phyloP scores from a whole-genome alignment of 37 sponge, comb jelly and placozoan genomes.

The Dysidea cf. avara region DNA sequence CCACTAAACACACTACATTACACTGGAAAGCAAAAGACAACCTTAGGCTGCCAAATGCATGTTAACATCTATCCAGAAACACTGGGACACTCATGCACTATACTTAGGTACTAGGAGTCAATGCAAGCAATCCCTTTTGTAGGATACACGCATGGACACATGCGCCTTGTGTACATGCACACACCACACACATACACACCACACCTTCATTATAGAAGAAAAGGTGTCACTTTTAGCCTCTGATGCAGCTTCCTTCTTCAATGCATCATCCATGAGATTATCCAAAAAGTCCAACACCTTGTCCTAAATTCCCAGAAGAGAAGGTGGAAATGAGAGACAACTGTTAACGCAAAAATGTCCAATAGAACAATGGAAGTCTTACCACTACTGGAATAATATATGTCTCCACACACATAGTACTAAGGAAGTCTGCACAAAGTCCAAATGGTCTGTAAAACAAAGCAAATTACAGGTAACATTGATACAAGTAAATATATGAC shows the following conservation, averaged over 20 bases:
- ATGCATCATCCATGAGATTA: conserved; percentile 76
- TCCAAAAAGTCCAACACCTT: conserved; percentile 71
- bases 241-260: conserved; percentile 85
- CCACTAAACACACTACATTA: background rate
- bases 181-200: conserved; percentile 7
- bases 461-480: background rate
- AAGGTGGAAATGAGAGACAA: background rate
- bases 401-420: conserved; percentile 54
- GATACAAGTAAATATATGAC: no score
- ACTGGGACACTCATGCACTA: no score
- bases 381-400: conserved; percentile 88
- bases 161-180: background rate
- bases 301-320: conserved; percentile 32
- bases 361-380: conserved; percentile 2
- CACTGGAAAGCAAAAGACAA: background rate
- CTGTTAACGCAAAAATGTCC: background rate
- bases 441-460: conserved; percentile 76
- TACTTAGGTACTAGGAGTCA: no score
- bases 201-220: conserved; percentile 82
- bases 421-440: conserved; percentile 79
- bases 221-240: conserved; percentile 82
- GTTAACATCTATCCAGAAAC: background rate
- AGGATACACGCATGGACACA: no score
- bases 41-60: background rate
- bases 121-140: no score